These are phyloP conservation scores for Rhagonycha fulva DNA, from an alignment of 2,888 invertebrate genomes.

Conservation along the genomic window DNA sequence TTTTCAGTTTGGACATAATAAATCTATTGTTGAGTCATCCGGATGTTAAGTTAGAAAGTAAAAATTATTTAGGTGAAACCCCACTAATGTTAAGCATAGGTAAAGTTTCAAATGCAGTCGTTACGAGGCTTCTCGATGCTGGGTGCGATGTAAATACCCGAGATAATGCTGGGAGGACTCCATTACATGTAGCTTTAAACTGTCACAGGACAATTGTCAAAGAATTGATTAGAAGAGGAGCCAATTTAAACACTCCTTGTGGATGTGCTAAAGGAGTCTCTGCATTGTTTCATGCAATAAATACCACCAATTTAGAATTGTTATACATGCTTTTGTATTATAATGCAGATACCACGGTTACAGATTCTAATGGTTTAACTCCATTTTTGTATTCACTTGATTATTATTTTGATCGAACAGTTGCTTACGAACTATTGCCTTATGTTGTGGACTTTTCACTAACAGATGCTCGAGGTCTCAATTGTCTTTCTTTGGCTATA, in stretches of 20 bases:
- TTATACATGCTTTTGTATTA: conserved; percentile 43
- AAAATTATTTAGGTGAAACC: conserved; percentile 41
- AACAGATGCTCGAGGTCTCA: conserved; percentile 29
- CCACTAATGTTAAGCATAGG: conserved; percentile 22
- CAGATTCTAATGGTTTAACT: conserved; percentile 28
- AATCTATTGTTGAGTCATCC: conserved; percentile 35
- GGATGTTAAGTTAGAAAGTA: conserved; percentile 35
- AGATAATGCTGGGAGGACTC: conserved; percentile 35
- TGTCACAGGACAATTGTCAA: conserved; percentile 31
- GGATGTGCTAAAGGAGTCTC: conserved; percentile 36
- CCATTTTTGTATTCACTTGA: conserved; percentile 41
- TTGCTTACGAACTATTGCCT: conserved; percentile 37
- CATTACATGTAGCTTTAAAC: conserved; percentile 39
- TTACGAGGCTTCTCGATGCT: conserved; percentile 34
- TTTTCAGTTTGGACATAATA: conserved; percentile 39
- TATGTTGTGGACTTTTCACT: conserved; percentile 39
- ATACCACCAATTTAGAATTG: conserved; percentile 31
- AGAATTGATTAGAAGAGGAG: conserved; percentile 39
- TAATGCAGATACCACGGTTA: conserved; percentile 38
- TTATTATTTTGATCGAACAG: conserved; percentile 22
- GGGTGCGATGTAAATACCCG: conserved; percentile 39
- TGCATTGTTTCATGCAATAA: conserved; percentile 41
- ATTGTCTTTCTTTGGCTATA: conserved; percentile 36
- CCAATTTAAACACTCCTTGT: conserved; percentile 39
- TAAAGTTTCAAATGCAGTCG: conserved; percentile 24